Base-by-base conservation (phyloP, 2,113 vertebrate species). In the Dendrocopos noguchii region DNA sequence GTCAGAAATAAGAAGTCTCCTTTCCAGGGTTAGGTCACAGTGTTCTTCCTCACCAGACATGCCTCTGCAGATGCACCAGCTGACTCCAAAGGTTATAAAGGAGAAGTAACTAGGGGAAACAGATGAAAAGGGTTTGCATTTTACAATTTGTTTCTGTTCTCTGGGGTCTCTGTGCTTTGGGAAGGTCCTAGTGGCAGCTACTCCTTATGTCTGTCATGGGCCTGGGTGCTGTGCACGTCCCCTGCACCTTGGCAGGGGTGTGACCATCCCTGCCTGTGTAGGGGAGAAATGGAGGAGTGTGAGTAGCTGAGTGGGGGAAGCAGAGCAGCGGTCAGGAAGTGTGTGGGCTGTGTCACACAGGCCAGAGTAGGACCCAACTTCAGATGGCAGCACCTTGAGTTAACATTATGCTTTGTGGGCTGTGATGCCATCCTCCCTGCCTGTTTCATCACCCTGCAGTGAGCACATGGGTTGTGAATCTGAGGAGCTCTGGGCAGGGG, bases 81-180 rank as follows among this genome's bases (percentile, higher is more conserved):
- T 83, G 70, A 33, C 90, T 96, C 87, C 95, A 93, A 88, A 53
- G 47, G 44, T 36, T 63, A 21, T 85, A 95, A 95, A 95, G 82
- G 82, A 94, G 95, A 96, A 96, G 92, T 96, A 86, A 94, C 94
- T 90, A 93, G 80, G n/a, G 85, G 95, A 95, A 96, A 95, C 73
- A 85, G 60, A 67, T 90, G 85, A 91, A 91, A 64, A 17, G 7
- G 28, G 5, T 56, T 91, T 83, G 36, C 33, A 36, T 36, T 80
- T 28, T 57, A 27, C 17, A 80, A 67, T 24, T 19, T 74, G 21
- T 74, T 80, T 68, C 34, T 87, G 2, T 59, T 84, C 7, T 91
- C 39, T 87, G 10, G 33, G 20, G 7, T 4, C 10, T 33, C 4
- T 25, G 52, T 66, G 19, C 8, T 60, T 19, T 53, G 33, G n/a